These are phyloP conservation scores for Sminthopsis crassicaudata DNA, from an alignment of 2,113 vertebrate genomes.

Conservation along the genomic window DNA sequence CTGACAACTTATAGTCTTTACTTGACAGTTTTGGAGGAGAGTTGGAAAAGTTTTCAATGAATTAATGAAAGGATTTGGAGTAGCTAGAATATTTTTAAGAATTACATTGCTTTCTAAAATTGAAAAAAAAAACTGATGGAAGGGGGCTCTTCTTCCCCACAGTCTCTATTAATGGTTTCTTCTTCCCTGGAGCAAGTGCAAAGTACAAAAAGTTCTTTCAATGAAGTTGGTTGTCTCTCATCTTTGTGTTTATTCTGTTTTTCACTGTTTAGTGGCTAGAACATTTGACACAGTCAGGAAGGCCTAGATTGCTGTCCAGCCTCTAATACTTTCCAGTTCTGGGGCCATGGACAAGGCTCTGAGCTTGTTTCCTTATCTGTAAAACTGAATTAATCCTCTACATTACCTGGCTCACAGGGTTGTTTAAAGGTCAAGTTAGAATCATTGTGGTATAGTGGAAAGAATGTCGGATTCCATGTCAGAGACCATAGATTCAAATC, in stretches of 20 bases:
- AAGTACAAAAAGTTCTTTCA: not conserved
- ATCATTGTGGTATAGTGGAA: not conserved
- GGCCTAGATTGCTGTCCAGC: not conserved
- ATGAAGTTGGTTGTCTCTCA: too few relatives aligned
- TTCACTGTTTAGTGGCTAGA: not conserved
- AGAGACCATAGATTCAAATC: not conserved
- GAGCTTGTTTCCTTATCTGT: not conserved
- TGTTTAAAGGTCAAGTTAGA: not conserved
- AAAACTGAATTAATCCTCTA: not conserved
- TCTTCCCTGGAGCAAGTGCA: not conserved
- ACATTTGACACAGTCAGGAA: not conserved
- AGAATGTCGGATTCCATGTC: not conserved
- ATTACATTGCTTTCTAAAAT: not conserved
- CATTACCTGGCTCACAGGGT: not conserved
- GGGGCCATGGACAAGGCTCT: not conserved
- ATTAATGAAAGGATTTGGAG: constrained; percentile 2
- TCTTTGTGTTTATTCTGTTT: not conserved
- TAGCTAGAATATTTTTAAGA: not conserved
- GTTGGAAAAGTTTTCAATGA: not conserved
- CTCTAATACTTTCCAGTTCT: not conserved
- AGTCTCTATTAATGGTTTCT: not conserved
- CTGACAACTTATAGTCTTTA: not conserved
- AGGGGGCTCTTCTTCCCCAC: not conserved
- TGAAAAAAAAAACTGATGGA: not conserved
- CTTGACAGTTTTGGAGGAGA: not conserved